Evolutionary conservation across 2,113 vertebrate species (phyloP).

Genomic region (Paramisgurnus dabryanus): DNA sequence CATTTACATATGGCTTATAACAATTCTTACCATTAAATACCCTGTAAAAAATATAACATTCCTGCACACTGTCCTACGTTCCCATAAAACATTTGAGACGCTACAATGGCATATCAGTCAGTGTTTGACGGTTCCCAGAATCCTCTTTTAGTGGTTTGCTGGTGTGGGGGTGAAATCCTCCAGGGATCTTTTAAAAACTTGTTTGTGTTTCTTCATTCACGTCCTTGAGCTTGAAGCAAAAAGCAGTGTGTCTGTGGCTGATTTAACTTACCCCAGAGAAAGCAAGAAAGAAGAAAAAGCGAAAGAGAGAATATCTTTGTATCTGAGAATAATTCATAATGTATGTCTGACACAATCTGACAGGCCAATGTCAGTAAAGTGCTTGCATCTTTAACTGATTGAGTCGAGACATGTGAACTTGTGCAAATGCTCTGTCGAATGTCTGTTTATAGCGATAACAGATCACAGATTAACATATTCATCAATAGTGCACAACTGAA

Average conservation of each 20-base stretch:
- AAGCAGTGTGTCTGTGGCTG: background rate
- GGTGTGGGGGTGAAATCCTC: background rate
- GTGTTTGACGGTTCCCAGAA: background rate
- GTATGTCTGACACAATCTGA: conserved; percentile 34
- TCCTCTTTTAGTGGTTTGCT: background rate
- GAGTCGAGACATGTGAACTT: background rate
- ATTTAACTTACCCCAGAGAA: background rate
- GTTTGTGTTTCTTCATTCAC: background rate
- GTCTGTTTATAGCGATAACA: background rate
- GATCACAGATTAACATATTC: conserved; percentile 13
- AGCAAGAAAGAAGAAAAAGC: background rate
- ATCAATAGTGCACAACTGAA: background rate
- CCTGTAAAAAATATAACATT: background rate
- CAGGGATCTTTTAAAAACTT: conserved; percentile 8
- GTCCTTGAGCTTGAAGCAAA: background rate
- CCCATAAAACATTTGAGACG: background rate
- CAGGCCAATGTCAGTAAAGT: conserved; percentile 38
- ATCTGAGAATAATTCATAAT: conserved; percentile 53
- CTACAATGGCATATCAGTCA: background rate
- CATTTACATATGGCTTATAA: background rate
- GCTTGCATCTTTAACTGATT: conserved; percentile 16
- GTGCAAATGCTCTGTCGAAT: no score
- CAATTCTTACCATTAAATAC: background rate
- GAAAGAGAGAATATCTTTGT: conserved; percentile 29
- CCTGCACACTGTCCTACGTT: no score